Evolutionary conservation across 1,140 invertebrate genomes (phyloP).

Genomic region (Hylaeus anthracinus): DNA sequence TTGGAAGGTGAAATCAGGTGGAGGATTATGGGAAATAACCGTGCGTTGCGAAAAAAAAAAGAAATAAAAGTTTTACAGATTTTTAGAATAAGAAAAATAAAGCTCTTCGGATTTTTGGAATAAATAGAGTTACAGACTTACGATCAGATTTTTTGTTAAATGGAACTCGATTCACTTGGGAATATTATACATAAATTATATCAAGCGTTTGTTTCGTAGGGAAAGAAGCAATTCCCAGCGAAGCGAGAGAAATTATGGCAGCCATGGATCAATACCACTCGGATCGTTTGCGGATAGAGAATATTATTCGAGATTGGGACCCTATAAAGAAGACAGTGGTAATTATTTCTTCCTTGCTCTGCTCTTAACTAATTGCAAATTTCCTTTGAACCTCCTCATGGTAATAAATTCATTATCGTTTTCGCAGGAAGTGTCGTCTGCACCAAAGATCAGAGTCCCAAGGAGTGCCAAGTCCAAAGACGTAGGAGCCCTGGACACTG

Average conservation of each 20-base stretch:
- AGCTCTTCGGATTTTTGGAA: no score
- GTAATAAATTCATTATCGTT: no score
- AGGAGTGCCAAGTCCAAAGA: constrained; percentile 33
- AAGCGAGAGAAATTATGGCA: constrained; percentile 18
- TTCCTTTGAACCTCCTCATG: background rate
- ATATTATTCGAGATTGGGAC: constrained; percentile 58
- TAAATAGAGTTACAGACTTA: no score
- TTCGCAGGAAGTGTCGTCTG: constrained; percentile 4
- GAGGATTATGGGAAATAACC: background rate
- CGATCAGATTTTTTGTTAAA: no score
- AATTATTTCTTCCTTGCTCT: background rate
- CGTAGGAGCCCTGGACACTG: background rate
- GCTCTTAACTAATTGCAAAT: background rate
- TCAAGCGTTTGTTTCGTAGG: background rate
- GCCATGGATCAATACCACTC: constrained; percentile 56
- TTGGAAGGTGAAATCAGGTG: background rate
- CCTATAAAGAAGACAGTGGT: constrained; percentile 31
- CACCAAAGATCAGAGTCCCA: background rate
- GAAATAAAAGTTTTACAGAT: no score
- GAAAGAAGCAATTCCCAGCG: constrained; percentile 7
- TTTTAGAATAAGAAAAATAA: no score
- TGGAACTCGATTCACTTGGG: no score
- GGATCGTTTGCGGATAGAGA: constrained; percentile 51
- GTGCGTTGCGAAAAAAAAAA: no score
- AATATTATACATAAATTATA: no score